Percentiles rank a stretch among this genome's conserved stretches.
Evolutionary conservation across 2,888 invertebrate species (phyloP).

Genomic region (Rhamnusium bicolor): DNA sequence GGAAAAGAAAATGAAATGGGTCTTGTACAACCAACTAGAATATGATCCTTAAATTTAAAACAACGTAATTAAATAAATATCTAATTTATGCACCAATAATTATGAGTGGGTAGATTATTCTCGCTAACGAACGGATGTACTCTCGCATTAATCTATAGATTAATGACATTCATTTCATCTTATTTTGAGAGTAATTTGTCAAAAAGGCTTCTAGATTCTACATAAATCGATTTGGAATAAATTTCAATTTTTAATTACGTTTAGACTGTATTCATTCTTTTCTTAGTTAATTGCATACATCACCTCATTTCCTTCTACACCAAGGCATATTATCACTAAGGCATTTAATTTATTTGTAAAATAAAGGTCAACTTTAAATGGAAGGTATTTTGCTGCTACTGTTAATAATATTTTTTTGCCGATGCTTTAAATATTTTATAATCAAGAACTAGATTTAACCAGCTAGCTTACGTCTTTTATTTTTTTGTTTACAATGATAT

Average conservation of each 20-base stretch:
- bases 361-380: neutral
- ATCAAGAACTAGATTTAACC: neutral
- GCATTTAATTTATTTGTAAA: neutral
- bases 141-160: slow-evolving; percentile 50
- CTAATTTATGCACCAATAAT: slow-evolving; percentile 58
- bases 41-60: slow-evolving; percentile 30
- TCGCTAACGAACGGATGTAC: slow-evolving; percentile 52
- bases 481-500: too few species aligned
- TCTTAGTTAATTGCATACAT: slow-evolving; percentile 10
- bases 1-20: slow-evolving; percentile 32
- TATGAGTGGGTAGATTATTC: slow-evolving; percentile 54
- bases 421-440: neutral
- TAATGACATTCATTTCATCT: slow-evolving; percentile 53
- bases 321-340: neutral
- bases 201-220: slow-evolving; percentile 42
- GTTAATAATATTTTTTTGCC: neutral
- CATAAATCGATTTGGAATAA: slow-evolving; percentile 47
- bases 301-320: neutral
- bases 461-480: neutral
- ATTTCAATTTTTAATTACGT: slow-evolving; percentile 37
- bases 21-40: slow-evolving; percentile 4
- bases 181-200: slow-evolving; percentile 57
- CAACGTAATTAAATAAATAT: slow-evolving; percentile 51
- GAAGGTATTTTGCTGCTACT: neutral
- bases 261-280: slow-evolving; percentile 10